These are phyloP conservation scores for Triplophysa tibetana DNA, from an alignment of 2,113 vertebrate genomes.

Conservation along the genomic window DNA sequence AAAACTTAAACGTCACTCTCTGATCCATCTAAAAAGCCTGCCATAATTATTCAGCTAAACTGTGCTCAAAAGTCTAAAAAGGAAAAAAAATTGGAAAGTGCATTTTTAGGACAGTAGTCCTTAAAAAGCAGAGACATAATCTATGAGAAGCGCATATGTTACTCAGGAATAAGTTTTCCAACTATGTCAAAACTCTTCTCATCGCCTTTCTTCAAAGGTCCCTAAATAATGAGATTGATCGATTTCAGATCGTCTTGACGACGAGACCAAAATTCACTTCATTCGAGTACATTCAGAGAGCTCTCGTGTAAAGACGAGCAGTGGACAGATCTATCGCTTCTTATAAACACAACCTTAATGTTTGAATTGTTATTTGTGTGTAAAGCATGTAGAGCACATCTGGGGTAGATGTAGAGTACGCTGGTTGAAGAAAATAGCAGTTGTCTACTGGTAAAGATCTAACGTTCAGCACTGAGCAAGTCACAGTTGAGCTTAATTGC, in stretches of 20 bases:
- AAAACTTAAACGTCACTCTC: no score
- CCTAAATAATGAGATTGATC: constrained; percentile 43
- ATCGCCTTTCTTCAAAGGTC: constrained; percentile 39
- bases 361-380: constrained; percentile 17
- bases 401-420: constrained; percentile 2
- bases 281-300: no score
- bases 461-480: not conserved
- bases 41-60: no score
- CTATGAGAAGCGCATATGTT: not conserved
- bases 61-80: no score
- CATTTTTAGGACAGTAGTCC: not conserved
- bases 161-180: not conserved
- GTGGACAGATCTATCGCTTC: not conserved
- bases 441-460: constrained; percentile 3
- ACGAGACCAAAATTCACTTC: not conserved
- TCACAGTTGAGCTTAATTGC: constrained; percentile 41
- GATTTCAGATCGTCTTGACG: constrained; percentile 54
- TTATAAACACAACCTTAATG: constrained; percentile 5
- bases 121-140: not conserved
- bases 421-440: constrained; percentile 24
- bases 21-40: no score
- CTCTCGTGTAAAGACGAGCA: constrained; percentile 2
- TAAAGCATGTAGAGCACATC: not conserved
- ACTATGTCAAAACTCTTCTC: not conserved
- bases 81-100: not conserved